Conservation (phyloP, 2,797 vertebrate genomes). For the Anguilla marmorata region DNA sequence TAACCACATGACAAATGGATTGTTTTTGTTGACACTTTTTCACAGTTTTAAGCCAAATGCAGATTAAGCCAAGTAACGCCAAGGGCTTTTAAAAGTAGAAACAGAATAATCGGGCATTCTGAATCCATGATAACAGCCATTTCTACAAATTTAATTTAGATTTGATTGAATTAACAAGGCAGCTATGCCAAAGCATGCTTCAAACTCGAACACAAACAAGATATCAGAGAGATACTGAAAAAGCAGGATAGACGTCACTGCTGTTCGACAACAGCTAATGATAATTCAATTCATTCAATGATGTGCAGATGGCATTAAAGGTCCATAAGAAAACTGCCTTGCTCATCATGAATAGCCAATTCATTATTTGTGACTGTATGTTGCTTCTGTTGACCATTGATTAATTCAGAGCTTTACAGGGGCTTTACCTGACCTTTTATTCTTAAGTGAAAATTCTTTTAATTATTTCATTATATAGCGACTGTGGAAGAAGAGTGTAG, state of each 20-base stretch:
- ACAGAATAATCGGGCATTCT: background rate
- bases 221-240: conserved; percentile 2
- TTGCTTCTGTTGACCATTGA: background rate
- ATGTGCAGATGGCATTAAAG: no score
- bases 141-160: conserved; percentile 35
- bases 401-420: background rate
- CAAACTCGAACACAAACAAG: background rate
- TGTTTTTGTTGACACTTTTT: background rate
- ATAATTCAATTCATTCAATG: no score
- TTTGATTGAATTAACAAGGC: conserved; percentile 31
- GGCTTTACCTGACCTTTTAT: background rate
- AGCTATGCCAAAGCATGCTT: conserved; percentile 2
- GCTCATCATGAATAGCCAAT: background rate
- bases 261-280: background rate
- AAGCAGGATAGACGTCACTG: background rate
- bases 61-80: background rate
- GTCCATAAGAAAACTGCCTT: background rate
- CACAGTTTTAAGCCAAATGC: background rate
- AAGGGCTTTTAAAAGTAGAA: background rate
- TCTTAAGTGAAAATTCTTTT: background rate
- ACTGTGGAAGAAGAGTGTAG: background rate
- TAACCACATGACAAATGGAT: background rate
- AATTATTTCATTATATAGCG: no score
- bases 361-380: background rate
- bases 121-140: conserved; percentile 10